A percentile compares a stretch with the other conserved stretches of the same genome.
These are phyloP conservation scores for Pelagia noctiluca DNA, from an alignment of 30 jellyfish, hydroid and myxozoan genomes.

Conservation along the genomic window DNA sequence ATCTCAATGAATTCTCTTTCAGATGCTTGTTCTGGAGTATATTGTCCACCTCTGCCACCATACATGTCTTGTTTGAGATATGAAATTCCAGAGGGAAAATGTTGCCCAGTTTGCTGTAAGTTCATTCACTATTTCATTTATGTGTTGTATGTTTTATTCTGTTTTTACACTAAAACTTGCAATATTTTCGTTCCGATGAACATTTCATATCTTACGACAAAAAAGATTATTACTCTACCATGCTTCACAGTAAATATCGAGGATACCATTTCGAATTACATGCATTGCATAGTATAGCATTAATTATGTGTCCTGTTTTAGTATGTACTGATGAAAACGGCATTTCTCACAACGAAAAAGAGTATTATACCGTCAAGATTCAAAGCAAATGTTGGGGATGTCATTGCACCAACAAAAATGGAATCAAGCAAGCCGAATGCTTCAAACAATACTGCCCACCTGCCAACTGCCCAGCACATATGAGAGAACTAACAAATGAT, in stretches of 20 bases:
- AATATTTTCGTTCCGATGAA: background rate
- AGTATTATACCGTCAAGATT: background rate
- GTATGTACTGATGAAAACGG: slow-evolving; percentile 50
- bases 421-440: slow-evolving; percentile 11
- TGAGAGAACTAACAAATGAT: slow-evolving; percentile 1
- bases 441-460: slow-evolving; percentile 12
- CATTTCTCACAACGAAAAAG: background rate
- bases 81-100: slow-evolving; percentile 38
- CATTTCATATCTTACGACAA: background rate
- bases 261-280: background rate
- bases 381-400: slow-evolving; percentile 7
- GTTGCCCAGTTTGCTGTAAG: slow-evolving; percentile 68
- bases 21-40: background rate
- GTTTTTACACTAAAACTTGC: background rate
- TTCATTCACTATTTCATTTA: background rate
- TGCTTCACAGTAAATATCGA: no score
- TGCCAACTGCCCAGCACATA: slow-evolving; percentile 14
- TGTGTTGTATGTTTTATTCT: background rate
- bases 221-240: background rate
- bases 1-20: background rate
- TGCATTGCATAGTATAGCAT: slow-evolving; percentile 2
- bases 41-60: background rate
- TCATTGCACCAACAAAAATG: background rate
- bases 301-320: background rate
- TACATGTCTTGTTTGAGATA: slow-evolving; percentile 5